These are phyloP conservation scores for Cacatua alba DNA, from an alignment of 2,113 vertebrate genomes.

Conservation along the genomic window DNA sequence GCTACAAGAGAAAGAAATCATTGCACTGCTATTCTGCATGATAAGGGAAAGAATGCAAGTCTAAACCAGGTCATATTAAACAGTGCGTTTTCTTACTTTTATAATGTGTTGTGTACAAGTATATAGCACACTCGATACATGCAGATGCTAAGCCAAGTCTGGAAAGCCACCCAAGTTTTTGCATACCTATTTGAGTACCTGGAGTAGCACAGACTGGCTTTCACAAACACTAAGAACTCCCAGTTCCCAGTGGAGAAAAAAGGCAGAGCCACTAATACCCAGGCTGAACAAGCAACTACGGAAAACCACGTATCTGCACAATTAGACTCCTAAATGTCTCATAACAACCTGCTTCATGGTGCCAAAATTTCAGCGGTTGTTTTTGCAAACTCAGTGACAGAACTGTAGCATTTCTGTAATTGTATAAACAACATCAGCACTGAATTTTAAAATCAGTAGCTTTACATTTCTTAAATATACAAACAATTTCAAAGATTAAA, in stretches of 20 bases:
- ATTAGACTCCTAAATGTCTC: not conserved
- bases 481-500: not conserved
- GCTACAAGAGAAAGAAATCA: not conserved
- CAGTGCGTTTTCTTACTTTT: not conserved
- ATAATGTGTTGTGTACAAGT: not conserved
- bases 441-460: not conserved
- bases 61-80: not conserved
- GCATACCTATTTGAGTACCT: not conserved
- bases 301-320: not conserved
- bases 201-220: not conserved
- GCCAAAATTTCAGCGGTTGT: not conserved
- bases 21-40: rapidly evolving
- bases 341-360: not conserved
- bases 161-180: not conserved
- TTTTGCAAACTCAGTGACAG: not conserved
- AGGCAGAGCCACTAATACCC: not conserved
- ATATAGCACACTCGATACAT: not conserved
- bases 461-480: not conserved
- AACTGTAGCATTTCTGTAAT: not conserved
- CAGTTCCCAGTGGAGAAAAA: not conserved
- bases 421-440: not conserved
- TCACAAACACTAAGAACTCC: not conserved
- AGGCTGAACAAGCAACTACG: not conserved
- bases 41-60: not conserved
- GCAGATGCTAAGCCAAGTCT: not conserved